Conservation (phyloP, 2,113 vertebrate genomes). For the Illadopsis cleaveri region DNA sequence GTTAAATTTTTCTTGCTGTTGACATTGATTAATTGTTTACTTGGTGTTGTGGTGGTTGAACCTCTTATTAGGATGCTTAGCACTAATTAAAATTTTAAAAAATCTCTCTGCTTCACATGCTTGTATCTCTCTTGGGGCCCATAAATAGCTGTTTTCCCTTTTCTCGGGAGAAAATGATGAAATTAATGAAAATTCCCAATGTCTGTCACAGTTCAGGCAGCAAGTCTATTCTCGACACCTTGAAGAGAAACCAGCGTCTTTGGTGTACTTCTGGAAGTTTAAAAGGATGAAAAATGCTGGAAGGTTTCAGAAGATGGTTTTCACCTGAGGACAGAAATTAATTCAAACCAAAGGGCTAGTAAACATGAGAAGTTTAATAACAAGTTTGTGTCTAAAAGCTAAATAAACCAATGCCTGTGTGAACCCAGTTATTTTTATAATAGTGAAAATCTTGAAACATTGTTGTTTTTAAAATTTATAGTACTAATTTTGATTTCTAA, state of each 20-base stretch:
- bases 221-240: not conserved
- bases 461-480: not conserved
- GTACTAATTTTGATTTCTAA: not conserved
- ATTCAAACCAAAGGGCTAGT: not conserved
- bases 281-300: not conserved
- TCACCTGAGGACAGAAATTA: not conserved
- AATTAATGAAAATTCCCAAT: not conserved
- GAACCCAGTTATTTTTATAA: not conserved
- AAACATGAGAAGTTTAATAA: not conserved
- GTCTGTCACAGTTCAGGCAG: not conserved
- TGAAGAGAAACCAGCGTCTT: not conserved
- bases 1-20: not conserved
- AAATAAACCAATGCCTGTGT: not conserved
- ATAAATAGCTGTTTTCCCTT: not conserved
- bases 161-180: not conserved
- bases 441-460: not conserved
- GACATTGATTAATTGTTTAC: not conserved
- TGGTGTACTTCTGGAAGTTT: not conserved
- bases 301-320: not conserved
- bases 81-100: conserved; percentile 9
- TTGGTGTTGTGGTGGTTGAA: not conserved
- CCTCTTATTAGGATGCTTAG: not conserved
- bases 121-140: not conserved
- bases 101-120: not conserved
- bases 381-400: not conserved